Conservation (phyloP, 2,797 vertebrate genomes). For the Borostomias antarcticus region DNA sequence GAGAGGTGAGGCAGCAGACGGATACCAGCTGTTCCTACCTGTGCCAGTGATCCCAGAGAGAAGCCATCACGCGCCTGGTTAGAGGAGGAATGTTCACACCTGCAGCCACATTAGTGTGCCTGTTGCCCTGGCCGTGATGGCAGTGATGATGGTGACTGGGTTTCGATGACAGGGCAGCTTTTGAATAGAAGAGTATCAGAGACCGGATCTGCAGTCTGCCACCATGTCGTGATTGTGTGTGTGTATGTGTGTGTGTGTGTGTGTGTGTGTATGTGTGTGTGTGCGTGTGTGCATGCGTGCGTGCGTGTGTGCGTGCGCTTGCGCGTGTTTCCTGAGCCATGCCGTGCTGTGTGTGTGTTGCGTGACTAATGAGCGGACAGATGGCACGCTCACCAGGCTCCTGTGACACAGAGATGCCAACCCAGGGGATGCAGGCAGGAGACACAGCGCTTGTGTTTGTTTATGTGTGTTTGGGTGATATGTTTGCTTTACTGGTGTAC, state of each 20-base stretch:
- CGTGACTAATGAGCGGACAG: conserved; percentile 64
- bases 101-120: background rate
- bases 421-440: conserved; percentile 38
- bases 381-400: conserved; percentile 66
- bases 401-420: conserved; percentile 50
- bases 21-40: too few relatives aligned
- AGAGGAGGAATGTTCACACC: too few relatives aligned
- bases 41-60: too few relatives aligned
- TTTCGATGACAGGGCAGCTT: conserved; percentile 3
- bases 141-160: background rate
- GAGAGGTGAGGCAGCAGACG: too few relatives aligned
- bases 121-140: background rate
- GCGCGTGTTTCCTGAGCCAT: background rate
- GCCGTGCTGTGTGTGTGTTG: conserved; percentile 26
- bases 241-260: conserved; percentile 3
- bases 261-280: conserved; percentile 11
- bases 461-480: conserved; percentile 5
- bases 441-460: conserved; percentile 14
- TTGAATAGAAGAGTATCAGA: conserved; percentile 32
- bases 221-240: conserved; percentile 2
- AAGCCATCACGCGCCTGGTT: too few relatives aligned
- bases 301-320: background rate
- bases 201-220: conserved; percentile 12
- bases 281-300: background rate
- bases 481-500: background rate